A percentile compares a stretch with the other conserved stretches of the same genome.
These are phyloP conservation scores for Phylloscopus trochilus DNA, from an alignment of 2,113 vertebrate genomes.

Conservation along the genomic window DNA sequence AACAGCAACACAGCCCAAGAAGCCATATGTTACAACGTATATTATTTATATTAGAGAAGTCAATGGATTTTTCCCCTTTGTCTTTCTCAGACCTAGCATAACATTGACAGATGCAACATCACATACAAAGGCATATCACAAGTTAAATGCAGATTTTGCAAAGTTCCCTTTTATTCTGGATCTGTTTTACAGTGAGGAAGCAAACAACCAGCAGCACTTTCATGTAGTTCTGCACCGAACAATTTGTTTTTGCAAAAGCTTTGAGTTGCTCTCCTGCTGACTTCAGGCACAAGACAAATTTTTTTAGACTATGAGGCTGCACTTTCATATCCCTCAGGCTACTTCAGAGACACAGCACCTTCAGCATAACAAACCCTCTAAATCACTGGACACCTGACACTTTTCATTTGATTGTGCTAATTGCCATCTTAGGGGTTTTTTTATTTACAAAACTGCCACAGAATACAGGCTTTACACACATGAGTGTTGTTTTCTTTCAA, in stretches of 20 bases:
- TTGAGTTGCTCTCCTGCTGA: background rate
- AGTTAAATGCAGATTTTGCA: background rate
- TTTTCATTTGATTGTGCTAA: background rate
- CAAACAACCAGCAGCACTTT: background rate
- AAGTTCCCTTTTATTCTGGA: background rate
- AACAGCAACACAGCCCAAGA: background rate
- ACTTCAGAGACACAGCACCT: background rate
- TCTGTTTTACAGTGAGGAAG: background rate
- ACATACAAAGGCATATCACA: background rate
- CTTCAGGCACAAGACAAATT: background rate
- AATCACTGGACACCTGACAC: background rate
- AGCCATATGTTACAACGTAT: accelerated
- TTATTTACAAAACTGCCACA: background rate
- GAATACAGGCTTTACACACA: background rate
- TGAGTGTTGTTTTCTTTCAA: background rate
- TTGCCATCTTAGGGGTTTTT: background rate
- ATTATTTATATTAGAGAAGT: background rate
- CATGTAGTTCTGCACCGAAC: background rate
- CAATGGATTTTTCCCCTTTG: background rate
- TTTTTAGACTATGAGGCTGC: background rate
- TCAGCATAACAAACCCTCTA: background rate
- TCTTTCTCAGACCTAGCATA: background rate
- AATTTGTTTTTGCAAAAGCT: background rate
- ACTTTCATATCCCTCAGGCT: background rate
- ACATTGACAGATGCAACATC: background rate